Evolutionary conservation across 2,888 invertebrate genomes (phyloP).

Genomic region (Alentia gelatinosa): DNA sequence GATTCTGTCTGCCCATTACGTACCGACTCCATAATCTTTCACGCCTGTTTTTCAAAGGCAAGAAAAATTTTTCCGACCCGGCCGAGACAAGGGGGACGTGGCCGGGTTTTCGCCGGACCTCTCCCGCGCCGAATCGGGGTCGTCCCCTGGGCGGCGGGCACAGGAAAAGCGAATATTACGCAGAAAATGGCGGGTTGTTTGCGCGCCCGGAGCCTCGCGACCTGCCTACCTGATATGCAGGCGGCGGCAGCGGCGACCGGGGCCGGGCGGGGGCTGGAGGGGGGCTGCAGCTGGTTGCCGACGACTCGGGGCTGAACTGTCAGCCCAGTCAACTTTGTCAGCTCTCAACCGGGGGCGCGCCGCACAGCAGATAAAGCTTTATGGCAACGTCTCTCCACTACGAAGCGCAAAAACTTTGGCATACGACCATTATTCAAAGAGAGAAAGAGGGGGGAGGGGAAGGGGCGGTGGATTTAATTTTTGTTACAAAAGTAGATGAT

Average conservation of each 20-base stretch:
- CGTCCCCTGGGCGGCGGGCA: background rate
- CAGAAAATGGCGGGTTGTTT: slow-evolving; percentile 24
- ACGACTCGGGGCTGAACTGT: slow-evolving; percentile 29
- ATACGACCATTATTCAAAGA: background rate
- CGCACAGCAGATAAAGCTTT: background rate
- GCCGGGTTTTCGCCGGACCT: background rate
- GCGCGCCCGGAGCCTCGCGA: background rate
- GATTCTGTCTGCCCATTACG: background rate
- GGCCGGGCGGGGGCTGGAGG: background rate
- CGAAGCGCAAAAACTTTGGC: slow-evolving; percentile 9
- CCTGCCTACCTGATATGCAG: slow-evolving; percentile 1
- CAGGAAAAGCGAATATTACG: background rate
- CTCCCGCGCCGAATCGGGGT: background rate
- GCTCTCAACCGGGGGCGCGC: background rate
- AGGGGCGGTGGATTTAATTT: background rate
- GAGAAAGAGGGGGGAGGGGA: background rate
- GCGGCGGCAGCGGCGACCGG: background rate
- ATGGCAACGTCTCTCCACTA: background rate
- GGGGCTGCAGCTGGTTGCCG: slow-evolving; percentile 19
- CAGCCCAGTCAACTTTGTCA: slow-evolving; percentile 37
- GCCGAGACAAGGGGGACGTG: background rate
- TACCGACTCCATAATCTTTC: background rate
- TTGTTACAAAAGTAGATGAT: background rate
- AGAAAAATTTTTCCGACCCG: slow-evolving; percentile 8
- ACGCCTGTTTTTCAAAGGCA: slow-evolving; percentile 10